phyloP scores from a whole-genome alignment of 2,888 invertebrate species.

The Magallana nippona region DNA sequence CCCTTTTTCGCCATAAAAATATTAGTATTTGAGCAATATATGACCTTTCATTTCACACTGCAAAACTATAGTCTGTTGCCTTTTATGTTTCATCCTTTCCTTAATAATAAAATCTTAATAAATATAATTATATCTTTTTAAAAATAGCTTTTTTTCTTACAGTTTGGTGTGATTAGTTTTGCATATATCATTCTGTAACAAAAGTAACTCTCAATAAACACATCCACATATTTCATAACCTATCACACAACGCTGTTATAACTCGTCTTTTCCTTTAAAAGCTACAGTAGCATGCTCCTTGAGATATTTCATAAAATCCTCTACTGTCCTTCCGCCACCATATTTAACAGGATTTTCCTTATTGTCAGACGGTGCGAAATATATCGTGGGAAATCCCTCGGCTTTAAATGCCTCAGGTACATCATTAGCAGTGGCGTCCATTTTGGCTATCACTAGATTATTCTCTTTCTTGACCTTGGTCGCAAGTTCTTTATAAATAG shows the following conservation, averaged over 20 bases:
- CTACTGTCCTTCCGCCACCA: conserved; percentile 74
- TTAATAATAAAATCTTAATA: no score
- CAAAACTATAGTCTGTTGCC: no score
- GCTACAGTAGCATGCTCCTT: conserved; percentile 73
- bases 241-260: conserved; percentile 56
- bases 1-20: no score
- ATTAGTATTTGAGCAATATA: no score
- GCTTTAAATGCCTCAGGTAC: conserved; percentile 78
- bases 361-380: conserved; percentile 78
- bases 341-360: conserved; percentile 79
- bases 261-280: conserved; percentile 71
- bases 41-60: no score
- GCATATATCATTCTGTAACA: no score
- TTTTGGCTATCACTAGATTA: conserved; percentile 78
- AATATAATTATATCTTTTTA: no score
- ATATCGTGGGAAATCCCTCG: conserved; percentile 82
- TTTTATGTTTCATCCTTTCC: no score
- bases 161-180: no score
- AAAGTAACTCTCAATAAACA: no score
- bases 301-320: conserved; percentile 76
- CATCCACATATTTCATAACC: not conserved
- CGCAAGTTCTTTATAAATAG: conserved; percentile 80
- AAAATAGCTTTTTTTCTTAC: no score
- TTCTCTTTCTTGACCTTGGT: conserved; percentile 75
- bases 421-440: conserved; percentile 82